Base-by-base conservation (phyloP, 1,140 invertebrate species). In the Bombus confusus region DNA sequence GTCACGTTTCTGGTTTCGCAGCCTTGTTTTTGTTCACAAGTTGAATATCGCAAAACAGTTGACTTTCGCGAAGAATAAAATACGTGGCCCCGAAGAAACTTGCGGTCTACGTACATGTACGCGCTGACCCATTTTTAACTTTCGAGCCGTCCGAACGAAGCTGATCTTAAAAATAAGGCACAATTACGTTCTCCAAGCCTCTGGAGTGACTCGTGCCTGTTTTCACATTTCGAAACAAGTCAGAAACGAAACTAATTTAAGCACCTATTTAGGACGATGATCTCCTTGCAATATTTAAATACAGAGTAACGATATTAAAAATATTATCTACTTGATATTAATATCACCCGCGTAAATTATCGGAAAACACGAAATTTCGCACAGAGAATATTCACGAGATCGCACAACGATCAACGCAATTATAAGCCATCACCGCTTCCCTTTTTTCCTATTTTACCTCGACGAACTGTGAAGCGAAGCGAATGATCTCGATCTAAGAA, bases 11-110 rank as follows among this genome's bases (percentile, higher is more conserved):
- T 73, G 43, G 43, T 73, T 73, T 31, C 71, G 41, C 13, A 22
- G 71, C 71, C 41, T 43, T 73, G 71, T 73, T 73, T 73, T 73
- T 73, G 41, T 31, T 43, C 71, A 47, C 6, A 43, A n/a, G n/a
- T n/a, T 47, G 71, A 73, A 43, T 47, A 73, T 73, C 71, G 71
- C 71, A 73, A 73, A 73, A 73, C 71, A 47, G 71, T 73, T 22
- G 41, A 73, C 41, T 73, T 73, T 41, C 71, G 71, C 1, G n/a
- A 31, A 41, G 18, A 43, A 31, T 73, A 73, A 73, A 73, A 28
- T 73, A 43, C 39, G n/a, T 22, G 41, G 71, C 41, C 28, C 2
- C n/a, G 28, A 9, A 15, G 41, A 73, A 73, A 15, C n/a, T 31
- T 43, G 28, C 41, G 28, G 71, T 43, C 28, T 15, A 9, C 28